Percentiles rank a stretch among this genome's conserved stretches.
phyloP scores from a whole-genome alignment of 64 coral and sea anemone genomes.

The Exaiptasia diaphana region DNA sequence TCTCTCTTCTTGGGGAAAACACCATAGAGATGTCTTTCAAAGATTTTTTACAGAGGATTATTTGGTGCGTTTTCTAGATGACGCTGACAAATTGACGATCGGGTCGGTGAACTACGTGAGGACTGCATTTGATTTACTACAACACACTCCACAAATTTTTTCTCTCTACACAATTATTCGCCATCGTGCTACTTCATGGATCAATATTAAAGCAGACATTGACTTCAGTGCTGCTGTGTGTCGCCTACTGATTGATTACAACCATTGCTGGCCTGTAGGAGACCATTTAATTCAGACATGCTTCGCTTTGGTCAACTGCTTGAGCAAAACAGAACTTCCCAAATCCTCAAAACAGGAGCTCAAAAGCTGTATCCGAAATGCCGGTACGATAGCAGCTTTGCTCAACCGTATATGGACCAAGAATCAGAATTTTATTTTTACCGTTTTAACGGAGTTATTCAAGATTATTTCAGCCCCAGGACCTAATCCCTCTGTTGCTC shows the following conservation, averaged over 20 bases:
- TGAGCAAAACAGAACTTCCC: constrained; percentile 76
- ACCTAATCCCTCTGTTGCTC: constrained; percentile 70
- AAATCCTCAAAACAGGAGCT: constrained; percentile 81
- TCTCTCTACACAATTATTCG: constrained; percentile 76
- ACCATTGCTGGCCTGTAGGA: constrained; percentile 86
- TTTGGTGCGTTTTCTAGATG: constrained; percentile 57
- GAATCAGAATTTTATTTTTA: constrained; percentile 72
- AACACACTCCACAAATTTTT: constrained; percentile 79
- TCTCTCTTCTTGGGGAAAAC: constrained; percentile 79
- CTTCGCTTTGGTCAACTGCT: constrained; percentile 27
- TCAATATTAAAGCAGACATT: constrained; percentile 49
- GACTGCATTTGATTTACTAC: constrained; percentile 55
- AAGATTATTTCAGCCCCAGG: constrained; percentile 66
- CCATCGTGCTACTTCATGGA: constrained; percentile 65
- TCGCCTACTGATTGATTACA: constrained; percentile 77
- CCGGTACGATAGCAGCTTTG: constrained; percentile 54
- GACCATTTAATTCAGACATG: constrained; percentile 69
- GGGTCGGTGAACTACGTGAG: constrained; percentile 63
- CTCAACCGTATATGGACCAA: constrained; percentile 75
- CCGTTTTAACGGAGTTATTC: constrained; percentile 76
- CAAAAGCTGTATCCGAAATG: constrained; percentile 71
- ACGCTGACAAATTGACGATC: constrained; percentile 34
- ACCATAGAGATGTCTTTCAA: constrained; percentile 75
- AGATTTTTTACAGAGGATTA: constrained; percentile 76
- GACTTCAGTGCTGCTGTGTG: constrained; percentile 77